Evolutionary conservation across 2,888 invertebrate genomes (phyloP), one percentile per base, ranked within the genome.

Genomic region (Linnaemya vulpina): DNA sequence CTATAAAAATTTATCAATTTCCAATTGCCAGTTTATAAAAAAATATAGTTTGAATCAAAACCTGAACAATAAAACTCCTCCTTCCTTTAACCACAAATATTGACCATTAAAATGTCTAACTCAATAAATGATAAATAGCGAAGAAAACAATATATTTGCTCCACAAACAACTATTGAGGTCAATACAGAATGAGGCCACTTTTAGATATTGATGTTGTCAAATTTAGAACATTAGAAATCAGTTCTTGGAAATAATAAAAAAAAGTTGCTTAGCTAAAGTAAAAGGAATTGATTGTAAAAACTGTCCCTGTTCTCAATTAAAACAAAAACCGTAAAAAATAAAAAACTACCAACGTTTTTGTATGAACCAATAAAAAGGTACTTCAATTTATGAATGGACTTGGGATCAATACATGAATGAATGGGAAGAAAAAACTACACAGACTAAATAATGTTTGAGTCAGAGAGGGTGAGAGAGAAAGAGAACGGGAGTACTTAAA

Each of bases 381-480:
- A 80, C 80, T 84, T 77, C 53, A 84, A 84, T 68, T 67, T 30
- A 80, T 84, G 73, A 84, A 80, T 80, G 80, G 67, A 30, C 76
- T 63, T 15, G 30, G 0, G 15, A 75, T 22, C 49, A 63, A 73
- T 67, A 11, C 13, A 11, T 20, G 38, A 68, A 75, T 63, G 75
- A 81, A 81, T 51, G 51, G 63, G 53, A 53, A 22, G 5, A 5
- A 30, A 30, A 30, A 30, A 30, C 30, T 30, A 30, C 30, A 75
- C 15, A 67, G 55, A 55, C 35, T 30, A 3, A 15, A 15, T 8
- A 20, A 8, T n/a, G n/a, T n/a, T n/a, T n/a, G 1, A 11, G 0
- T 10, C 13, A 38, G n/a, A 5, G 9, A 20, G 22, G n/a, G 20
- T 25, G 17, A n/a, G 17, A 49, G 25, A 30, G 30, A 30, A n/a